A percentile compares a stretch with the other conserved stretches of the same genome.
Evolutionary conservation across 2,888 invertebrate species (phyloP).

Genomic region (Calliopum simillimum): DNA sequence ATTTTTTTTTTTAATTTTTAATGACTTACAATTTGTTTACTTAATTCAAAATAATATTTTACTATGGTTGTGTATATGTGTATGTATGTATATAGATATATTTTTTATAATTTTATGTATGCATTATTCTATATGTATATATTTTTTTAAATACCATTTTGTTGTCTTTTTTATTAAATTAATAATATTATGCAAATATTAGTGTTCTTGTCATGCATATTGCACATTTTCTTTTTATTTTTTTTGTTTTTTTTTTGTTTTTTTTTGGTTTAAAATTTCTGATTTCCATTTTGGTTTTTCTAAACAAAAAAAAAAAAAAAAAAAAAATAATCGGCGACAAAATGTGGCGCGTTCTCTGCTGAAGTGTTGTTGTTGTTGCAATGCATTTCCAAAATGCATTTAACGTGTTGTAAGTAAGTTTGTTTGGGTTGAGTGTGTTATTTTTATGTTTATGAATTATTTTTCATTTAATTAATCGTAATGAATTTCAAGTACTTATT

Average conservation of each 20-base stretch:
- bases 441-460: conserved; percentile 13
- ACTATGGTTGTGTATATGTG: conserved; percentile 54
- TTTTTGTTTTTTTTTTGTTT: conserved; percentile 46
- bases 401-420: not conserved
- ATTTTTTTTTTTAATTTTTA: conserved; percentile 6
- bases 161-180: not conserved
- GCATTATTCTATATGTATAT: conserved; percentile 39
- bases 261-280: conserved; percentile 35
- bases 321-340: conserved; percentile 17
- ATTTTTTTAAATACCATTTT: conserved; percentile 11
- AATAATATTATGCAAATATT: conserved; percentile 15
- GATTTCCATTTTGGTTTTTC: conserved; percentile 37
- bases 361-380: conserved; percentile 17
- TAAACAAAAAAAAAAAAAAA: not conserved
- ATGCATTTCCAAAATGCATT: not conserved
- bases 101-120: conserved; percentile 17
- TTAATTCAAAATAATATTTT: conserved; percentile 55
- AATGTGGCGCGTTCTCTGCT: conserved; percentile 20
- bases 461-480: conserved; percentile 14
- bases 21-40: conserved; percentile 30
- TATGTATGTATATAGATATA: conserved; percentile 24
- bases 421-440: not conserved
- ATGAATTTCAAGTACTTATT: not conserved
- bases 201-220: not conserved
- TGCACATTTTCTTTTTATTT: not conserved